These are phyloP conservation scores for Euclidia mi DNA, from an alignment of 2,888 invertebrate genomes.

Conservation along the genomic window DNA sequence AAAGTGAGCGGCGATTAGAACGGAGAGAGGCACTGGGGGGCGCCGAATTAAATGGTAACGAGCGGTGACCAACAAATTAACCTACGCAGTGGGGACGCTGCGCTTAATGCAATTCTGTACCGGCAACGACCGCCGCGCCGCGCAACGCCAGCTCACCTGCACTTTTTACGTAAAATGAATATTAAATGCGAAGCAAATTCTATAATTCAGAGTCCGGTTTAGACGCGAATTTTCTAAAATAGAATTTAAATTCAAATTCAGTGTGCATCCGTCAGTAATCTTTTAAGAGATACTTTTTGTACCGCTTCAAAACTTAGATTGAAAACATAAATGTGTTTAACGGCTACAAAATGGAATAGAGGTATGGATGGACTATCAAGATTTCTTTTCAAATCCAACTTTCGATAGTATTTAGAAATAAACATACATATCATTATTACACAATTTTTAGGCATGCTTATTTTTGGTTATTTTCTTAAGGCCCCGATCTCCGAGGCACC, in stretches of 20 bases:
- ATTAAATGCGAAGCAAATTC: slow-evolving; percentile 48
- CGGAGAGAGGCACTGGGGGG: slow-evolving; percentile 41
- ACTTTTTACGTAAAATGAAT: slow-evolving; percentile 49
- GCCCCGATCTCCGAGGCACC: too few species aligned
- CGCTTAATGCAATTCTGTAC: slow-evolving; percentile 68
- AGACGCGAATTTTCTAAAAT: slow-evolving; percentile 33
- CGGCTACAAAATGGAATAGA: neutral
- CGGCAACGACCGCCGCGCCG: slow-evolving; percentile 23
- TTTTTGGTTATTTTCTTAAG: too few species aligned
- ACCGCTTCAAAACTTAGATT: too few species aligned
- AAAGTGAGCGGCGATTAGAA: slow-evolving; percentile 53
- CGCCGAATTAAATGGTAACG: slow-evolving; percentile 72
- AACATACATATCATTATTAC: too few species aligned
- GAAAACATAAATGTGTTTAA: neutral
- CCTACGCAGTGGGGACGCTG: slow-evolving; percentile 59
- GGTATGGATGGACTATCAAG: too few species aligned
- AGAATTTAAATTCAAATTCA: slow-evolving; percentile 19
- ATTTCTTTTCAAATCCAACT: too few species aligned
- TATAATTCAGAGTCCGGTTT: slow-evolving; percentile 35
- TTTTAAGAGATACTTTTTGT: too few species aligned
- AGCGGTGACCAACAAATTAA: slow-evolving; percentile 75
- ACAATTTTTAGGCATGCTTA: too few species aligned
- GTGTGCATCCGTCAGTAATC: too few species aligned
- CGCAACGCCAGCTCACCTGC: slow-evolving; percentile 23
- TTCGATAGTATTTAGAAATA: too few species aligned